Evolutionary conservation across 2,888 invertebrate genomes (phyloP).

Genomic region (Hetaerina titia): DNA sequence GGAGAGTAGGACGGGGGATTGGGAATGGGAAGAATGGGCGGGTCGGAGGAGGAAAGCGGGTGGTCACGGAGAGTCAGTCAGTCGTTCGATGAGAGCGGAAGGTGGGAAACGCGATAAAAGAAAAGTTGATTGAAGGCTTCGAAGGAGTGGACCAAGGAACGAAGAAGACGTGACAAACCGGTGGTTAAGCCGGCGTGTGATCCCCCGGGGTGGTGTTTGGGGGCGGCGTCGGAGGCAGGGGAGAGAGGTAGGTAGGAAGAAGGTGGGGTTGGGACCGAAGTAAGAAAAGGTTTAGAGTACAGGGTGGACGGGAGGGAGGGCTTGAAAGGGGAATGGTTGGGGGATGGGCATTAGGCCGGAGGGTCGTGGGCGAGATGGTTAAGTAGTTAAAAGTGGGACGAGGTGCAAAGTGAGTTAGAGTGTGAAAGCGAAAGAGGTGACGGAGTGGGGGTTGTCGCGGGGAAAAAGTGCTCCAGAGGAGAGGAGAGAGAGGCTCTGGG

Average conservation of each 20-base stretch:
- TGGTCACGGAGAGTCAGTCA: conserved; percentile 3
- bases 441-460: neutral
- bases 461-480: neutral
- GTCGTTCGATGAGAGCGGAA: conserved; percentile 1
- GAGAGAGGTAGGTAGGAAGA: neutral
- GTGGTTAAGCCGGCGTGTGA: neutral
- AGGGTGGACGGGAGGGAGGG: neutral
- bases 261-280: neutral
- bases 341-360: neutral
- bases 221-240: neutral
- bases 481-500: neutral
- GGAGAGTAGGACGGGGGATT: neutral
- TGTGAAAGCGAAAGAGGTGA: neutral
- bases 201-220: neutral
- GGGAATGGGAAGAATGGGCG: neutral
- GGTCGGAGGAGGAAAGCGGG: neutral
- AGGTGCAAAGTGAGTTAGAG: neutral
- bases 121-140: conserved; percentile 18
- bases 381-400: conserved; percentile 32
- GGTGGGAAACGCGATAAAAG: conserved; percentile 32
- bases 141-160: neutral
- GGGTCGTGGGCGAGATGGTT: neutral
- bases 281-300: neutral
- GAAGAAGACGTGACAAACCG: conserved; percentile 15
- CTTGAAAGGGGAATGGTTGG: neutral